These are phyloP conservation scores for Pithys albifrons DNA, from an alignment of 2,113 vertebrate genomes.

Conservation along the genomic window DNA sequence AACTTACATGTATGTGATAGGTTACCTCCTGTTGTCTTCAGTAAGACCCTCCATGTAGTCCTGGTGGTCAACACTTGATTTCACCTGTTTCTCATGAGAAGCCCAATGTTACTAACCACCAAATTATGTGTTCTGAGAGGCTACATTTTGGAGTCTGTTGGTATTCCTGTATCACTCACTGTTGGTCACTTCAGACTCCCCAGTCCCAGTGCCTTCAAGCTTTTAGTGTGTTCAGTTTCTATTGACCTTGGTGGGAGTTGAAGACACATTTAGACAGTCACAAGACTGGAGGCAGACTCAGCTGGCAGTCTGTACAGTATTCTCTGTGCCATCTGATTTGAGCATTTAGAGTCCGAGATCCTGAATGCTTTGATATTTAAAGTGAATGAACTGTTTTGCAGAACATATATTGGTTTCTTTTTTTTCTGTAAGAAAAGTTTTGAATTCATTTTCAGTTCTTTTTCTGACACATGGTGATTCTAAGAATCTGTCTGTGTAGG, in stretches of 20 bases:
- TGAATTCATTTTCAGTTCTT: not conserved
- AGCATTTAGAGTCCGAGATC: conserved; percentile 35
- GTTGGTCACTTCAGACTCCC: not conserved
- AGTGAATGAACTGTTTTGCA: conserved; percentile 33
- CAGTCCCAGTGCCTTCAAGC: not conserved
- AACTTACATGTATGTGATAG: not conserved
- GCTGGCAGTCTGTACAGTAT: not conserved
- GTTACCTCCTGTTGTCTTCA: not conserved
- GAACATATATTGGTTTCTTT: not conserved
- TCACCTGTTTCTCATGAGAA: not conserved
- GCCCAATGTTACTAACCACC: not conserved
- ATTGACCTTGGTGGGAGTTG: conserved; percentile 21
- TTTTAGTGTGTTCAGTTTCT: not conserved
- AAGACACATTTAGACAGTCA: not conserved
- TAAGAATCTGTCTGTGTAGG: not conserved
- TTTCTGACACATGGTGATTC: not conserved
- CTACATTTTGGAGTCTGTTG: not conserved
- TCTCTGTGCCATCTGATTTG: conserved; percentile 21
- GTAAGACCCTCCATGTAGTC: not conserved
- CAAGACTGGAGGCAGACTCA: not conserved
- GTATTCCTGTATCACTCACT: not conserved
- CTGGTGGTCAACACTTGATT: not conserved
- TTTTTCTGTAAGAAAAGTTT: not conserved
- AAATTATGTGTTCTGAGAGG: not conserved
- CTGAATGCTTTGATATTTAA: conserved; percentile 31